phyloP scores from a whole-genome alignment of 35 echinoderm and acorn worm species.

The Stichopus chloronotus region DNA sequence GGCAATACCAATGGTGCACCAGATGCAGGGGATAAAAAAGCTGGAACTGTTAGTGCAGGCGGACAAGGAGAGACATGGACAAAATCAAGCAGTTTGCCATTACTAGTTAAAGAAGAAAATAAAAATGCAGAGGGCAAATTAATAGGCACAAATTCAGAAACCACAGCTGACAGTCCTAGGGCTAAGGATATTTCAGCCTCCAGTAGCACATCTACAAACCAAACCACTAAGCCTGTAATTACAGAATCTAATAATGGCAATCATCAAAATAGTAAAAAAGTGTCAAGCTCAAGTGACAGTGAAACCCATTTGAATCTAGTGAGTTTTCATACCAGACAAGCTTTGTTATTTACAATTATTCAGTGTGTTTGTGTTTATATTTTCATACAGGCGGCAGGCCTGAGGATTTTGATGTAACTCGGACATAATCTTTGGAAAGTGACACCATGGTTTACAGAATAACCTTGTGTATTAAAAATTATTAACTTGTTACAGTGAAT shows the following conservation, averaged over 20 bases:
- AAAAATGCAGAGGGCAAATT: neutral
- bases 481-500: too few species aligned
- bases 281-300: neutral
- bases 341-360: too few species aligned
- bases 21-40: neutral
- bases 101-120: neutral
- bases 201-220: neutral
- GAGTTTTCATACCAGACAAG: neutral
- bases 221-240: neutral
- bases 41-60: neutral
- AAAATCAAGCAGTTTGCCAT: neutral
- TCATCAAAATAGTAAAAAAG: neutral
- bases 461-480: too few species aligned
- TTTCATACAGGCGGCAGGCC: too few species aligned
- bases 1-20: neutral
- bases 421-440: too few species aligned
- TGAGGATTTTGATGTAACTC: too few species aligned
- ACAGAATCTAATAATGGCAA: neutral
- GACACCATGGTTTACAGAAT: too few species aligned
- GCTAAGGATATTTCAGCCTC: too few species aligned
- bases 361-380: too few species aligned
- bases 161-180: neutral
- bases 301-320: neutral
- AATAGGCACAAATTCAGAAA: neutral
- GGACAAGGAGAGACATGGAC: neutral